These are phyloP conservation scores for Typhlichthys eigenmanni DNA, from an alignment of 2,797 vertebrate species.

Conservation along the genomic window DNA sequence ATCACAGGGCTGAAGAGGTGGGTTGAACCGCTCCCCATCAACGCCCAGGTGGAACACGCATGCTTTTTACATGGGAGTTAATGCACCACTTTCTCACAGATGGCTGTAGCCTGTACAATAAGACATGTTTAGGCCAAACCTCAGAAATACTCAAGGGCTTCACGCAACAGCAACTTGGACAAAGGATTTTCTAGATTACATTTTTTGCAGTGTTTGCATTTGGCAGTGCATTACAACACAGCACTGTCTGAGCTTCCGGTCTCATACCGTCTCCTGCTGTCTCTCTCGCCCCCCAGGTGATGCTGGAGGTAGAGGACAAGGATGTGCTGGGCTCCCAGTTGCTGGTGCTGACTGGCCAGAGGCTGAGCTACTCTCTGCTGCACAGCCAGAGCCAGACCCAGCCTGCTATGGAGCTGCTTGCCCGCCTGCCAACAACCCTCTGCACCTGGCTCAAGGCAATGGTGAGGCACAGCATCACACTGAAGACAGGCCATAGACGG, in stretches of 20 bases:
- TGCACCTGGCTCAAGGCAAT: slow-evolving; percentile 98
- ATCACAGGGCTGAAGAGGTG: slow-evolving; percentile 91
- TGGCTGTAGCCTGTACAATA: no score
- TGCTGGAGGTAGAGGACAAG: slow-evolving; percentile 89
- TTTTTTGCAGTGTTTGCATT: no score
- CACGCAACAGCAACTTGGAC: no score
- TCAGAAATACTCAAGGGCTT: no score
- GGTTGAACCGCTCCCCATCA: background rate
- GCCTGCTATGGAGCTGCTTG: slow-evolving; percentile 90
- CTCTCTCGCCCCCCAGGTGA: slow-evolving; percentile 73
- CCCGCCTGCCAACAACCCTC: slow-evolving; percentile 89
- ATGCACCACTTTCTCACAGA: no score
- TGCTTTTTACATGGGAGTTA: no score
- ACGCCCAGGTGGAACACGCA: no score
- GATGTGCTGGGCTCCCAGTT: slow-evolving; percentile 96
- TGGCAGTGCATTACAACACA: no score
- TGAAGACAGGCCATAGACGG: background rate
- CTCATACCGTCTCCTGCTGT: background rate
- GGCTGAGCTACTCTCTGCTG: slow-evolving; percentile 86
- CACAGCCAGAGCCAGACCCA: slow-evolving; percentile 83
- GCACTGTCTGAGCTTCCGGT: background rate
- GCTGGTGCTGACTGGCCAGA: slow-evolving; percentile 89
- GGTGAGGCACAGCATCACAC: slow-evolving; percentile 72
- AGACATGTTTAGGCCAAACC: no score
- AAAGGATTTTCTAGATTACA: no score